Base-by-base conservation (phyloP, 1,140 invertebrate species). In the Pseudomyrmex gracilis region DNA sequence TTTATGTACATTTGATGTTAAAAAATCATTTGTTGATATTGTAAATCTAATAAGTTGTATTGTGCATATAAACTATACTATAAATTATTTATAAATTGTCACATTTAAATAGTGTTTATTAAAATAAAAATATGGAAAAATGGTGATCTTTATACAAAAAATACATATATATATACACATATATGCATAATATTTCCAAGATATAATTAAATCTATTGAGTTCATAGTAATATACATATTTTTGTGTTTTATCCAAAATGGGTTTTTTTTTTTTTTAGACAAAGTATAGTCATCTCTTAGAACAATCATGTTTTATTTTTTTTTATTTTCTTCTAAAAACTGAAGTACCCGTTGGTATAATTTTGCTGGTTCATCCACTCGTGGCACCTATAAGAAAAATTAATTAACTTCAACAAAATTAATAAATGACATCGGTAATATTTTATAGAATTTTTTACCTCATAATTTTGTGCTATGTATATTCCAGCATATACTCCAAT, bases 391-490 rank as follows among this genome's bases (percentile, higher is more conserved):
- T 82, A 95, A 95, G 84, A 77, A 90, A 70, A 77, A 20, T 34
- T 61, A 58, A 58, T 67, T 63, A 43, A 45, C 4, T 58, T 63
- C 9, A 51, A 47, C 10, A 17, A 22, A 7, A 15, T 8, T 49
- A 0, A 45, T 24, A 10, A 15, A 51, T 12, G 13, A 15, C 10
- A 9, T 20, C 5, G 15, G 10, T 0, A 13, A 9, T 15, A 34
- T 47, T 34, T 2, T 20, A 24, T 24, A 8, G 10, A 1, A 51
- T 53, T 17, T 20, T 20, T 20, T 95, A 97, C 97, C 95, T 97
- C 95, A 95, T 97, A 98, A 93, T 97, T 98, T 95, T 98, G 97
- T 80, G 95, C 95, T 77, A 97, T 90, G 90, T 98, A 98, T 76
- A 98, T 95, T 53, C 97, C 97, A 73, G 96, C 94, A 89, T 98